phyloP scores from a whole-genome alignment of 2,797 vertebrate genomes.

The Sebastolobus alascanus region DNA sequence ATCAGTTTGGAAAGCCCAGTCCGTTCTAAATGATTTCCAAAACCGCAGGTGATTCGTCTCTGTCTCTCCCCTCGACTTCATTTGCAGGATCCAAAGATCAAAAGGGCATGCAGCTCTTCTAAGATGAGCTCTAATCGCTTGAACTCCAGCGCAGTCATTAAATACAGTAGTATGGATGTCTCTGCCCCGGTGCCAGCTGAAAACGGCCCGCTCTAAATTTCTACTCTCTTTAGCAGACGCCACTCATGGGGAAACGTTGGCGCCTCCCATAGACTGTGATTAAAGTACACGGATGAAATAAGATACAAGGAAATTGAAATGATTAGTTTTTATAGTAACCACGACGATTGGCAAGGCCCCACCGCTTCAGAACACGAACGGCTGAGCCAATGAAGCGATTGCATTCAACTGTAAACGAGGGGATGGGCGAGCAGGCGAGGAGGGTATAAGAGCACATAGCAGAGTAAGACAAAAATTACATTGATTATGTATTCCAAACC shows the following conservation, averaged over 20 bases:
- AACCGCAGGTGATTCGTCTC: conserved; percentile 79
- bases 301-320: conserved; percentile 86
- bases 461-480: conserved; percentile 75
- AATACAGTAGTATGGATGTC: conserved; percentile 73
- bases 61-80: conserved; percentile 73
- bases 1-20: conserved; percentile 71
- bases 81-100: conserved; percentile 78
- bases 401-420: conserved; percentile 75
- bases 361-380: conserved; percentile 60
- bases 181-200: conserved; percentile 66
- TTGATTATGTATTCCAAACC: conserved; percentile 71
- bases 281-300: conserved; percentile 86
- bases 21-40: conserved; percentile 73
- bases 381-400: conserved; percentile 71
- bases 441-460: conserved; percentile 50
- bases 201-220: conserved; percentile 58
- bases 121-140: conserved; percentile 79
- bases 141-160: conserved; percentile 72
- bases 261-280: conserved; percentile 81
- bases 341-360: conserved; percentile 67
- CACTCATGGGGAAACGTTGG: conserved; percentile 78
- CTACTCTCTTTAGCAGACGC: conserved; percentile 75
- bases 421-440: conserved; percentile 43
- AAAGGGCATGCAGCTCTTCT: conserved; percentile 65
- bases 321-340: conserved; percentile 83